phyloP scores from a whole-genome alignment of 2,113 vertebrate species.

The Amia ocellicauda region DNA sequence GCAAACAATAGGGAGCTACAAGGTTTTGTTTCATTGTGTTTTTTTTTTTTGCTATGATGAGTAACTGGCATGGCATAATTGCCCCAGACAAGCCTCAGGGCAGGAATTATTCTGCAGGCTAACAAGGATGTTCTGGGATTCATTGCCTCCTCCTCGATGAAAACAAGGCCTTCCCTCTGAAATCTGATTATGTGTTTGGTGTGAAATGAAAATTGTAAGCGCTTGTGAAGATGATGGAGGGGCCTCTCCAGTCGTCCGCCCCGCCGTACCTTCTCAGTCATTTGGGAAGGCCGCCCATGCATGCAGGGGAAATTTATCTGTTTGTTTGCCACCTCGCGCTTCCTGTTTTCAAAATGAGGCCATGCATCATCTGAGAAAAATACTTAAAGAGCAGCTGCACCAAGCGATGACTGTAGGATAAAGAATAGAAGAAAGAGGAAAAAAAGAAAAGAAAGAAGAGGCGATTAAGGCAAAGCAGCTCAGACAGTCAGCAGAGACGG shows the following conservation, averaged over 20 bases:
- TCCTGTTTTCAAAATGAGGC: conserved; percentile 9
- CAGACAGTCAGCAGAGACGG: conserved; percentile 1
- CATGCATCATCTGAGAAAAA: conserved; percentile 2
- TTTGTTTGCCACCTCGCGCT: conserved; percentile 9
- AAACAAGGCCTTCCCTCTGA: not conserved
- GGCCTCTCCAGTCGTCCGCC: not conserved
- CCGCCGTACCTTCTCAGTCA: conserved; percentile 4
- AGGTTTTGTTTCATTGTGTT: not conserved
- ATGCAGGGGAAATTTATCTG: conserved; percentile 5
- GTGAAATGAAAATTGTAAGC: conserved; percentile 5
- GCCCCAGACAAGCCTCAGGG: conserved; percentile 21
- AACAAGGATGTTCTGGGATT: conserved; percentile 12
- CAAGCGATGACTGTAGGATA: not conserved
- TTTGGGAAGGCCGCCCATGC: not conserved
- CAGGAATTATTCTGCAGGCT: conserved; percentile 30
- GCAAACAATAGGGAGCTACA: not conserved
- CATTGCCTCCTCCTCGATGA: not conserved
- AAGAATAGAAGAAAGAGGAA: not conserved
- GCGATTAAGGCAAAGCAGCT: not conserved
- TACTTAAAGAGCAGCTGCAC: not conserved
- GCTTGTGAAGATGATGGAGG: conserved; percentile 10
- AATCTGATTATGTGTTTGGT: conserved; percentile 17
- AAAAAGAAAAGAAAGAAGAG: conserved; percentile 3
- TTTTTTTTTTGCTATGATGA: conserved; percentile 5
- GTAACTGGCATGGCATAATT: conserved; percentile 26